Base-by-base conservation (phyloP, 1,140 invertebrate species). In the Apis laboriosa region DNA sequence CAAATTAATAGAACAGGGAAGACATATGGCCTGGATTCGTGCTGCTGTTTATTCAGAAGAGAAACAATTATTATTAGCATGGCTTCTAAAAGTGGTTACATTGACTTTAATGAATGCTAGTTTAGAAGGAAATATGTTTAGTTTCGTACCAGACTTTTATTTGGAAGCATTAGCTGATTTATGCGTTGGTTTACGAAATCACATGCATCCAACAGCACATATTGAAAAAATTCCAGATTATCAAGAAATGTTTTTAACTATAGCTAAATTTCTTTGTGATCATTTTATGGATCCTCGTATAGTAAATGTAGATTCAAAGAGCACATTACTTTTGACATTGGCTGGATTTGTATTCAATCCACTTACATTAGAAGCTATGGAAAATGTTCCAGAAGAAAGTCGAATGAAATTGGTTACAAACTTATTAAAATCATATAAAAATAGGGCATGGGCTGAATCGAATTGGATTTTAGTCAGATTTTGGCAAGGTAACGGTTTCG, bases 381-480 rank as follows among this genome's bases (percentile, higher is more conserved):
- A 97, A 90, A 94, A 91, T 68, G 94, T 97, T 66, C 95, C 95
- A 3, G 70, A 94, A 81, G 93, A 95, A 66, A 92, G 90, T 15
- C 86, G 90, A 84, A 90, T 95, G 64, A 94, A 93, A 13, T 95
- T 98, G 93, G 95, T 97, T 0, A 94, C 95, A 24, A 95, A 96
- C 82, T 92, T 98, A 43, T 92, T 97, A 15, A 95, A 96, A 28
- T 97, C 97, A 1, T 98, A 97, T 90, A 97, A 98, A 90, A 97
- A 97, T 88, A 94, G 97, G 55, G 97, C 97, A 0, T 98, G 97
- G 97, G 97, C 97, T 0, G 97, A 98, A 87, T 97, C 96, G 55
- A 98, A 98, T 93, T 98, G 97, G 97, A 96, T 98, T 67, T 92
- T 98, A 11, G 96, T 98, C 9, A 94, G 97, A 78, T 97, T 98